These are phyloP conservation scores for Arnoldichthys spilopterus DNA, from an alignment of 2,797 vertebrate species.

Conservation along the genomic window DNA sequence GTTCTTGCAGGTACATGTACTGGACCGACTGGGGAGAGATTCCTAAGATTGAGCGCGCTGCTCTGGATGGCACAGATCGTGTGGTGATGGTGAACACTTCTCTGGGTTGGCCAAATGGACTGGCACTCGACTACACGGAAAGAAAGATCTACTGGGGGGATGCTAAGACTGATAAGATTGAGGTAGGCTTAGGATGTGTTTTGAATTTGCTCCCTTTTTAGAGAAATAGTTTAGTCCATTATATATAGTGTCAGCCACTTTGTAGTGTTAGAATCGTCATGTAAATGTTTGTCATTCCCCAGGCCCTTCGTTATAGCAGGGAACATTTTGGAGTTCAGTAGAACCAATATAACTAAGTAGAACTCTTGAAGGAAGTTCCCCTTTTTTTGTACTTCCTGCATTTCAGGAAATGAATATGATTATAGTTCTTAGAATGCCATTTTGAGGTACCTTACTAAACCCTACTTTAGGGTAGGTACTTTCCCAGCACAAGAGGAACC, in stretches of 20 bases:
- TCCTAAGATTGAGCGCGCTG: conserved; percentile 94
- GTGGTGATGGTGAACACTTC: conserved; percentile 94
- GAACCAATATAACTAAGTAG: no score
- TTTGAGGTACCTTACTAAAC: no score
- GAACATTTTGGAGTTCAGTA: no score
- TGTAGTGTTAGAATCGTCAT: no score
- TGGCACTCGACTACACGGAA: conserved; percentile 91
- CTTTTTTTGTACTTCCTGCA: no score
- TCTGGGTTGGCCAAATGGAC: conserved; percentile 95
- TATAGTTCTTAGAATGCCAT: no score
- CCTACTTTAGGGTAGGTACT: no score
- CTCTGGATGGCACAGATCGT: conserved; percentile 91
- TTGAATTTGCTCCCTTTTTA: conserved; percentile 5
- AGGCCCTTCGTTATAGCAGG: no score
- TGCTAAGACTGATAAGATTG: conserved; percentile 95
- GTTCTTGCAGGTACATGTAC: conserved; percentile 89
- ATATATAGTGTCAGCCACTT: background rate
- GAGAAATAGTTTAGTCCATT: background rate
- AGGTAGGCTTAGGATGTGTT: conserved; percentile 41
- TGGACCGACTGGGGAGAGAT: conserved; percentile 98
- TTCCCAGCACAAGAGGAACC: no score
- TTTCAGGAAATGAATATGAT: no score
- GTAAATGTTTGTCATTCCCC: no score
- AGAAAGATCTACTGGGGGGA: conserved; percentile 96
- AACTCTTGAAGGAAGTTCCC: no score